Base-by-base conservation (phyloP, 1,140 invertebrate genomes). In the Drosophila sechellia region DNA sequence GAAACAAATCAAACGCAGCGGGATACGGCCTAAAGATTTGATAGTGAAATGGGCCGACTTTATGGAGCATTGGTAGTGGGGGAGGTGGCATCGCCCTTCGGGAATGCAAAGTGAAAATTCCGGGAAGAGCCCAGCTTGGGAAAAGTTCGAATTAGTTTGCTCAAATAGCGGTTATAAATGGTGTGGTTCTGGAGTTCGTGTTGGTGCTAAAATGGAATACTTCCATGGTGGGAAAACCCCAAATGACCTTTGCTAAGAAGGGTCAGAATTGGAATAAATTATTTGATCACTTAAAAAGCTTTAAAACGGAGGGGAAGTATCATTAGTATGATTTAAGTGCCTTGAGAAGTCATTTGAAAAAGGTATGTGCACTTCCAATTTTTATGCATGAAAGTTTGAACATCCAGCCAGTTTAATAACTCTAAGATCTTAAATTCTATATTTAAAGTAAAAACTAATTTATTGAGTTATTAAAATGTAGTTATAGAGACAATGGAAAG, bases 1-100 rank as follows among this genome's bases (percentile, higher is more conserved):
- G n/a, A 48, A 56, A 34, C 40, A 56, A 34, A 69, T 56, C 40
- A 8, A 15, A 10, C 66, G 17, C 61, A 68, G 65, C 63, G 63
- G 48, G 65, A 69, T 70, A 39, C 42, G 64, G 64, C 64, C 48
- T 22, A 39, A 17, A 70, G 52, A 56, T 70, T 69, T 69, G 49
- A 69, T 69, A 70, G 66, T 70, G 66, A 70, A 70, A 70, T 70
- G 64, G 37, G 50, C 35, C 27, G 35, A 65, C 54, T 65, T 34
- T 50, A 22, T 56, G 49, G 49, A 34, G 40, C 20, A 39, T 27
- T 25, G 22, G 4, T 17, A 27, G 17, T 40, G 11, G 25, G 37
- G 20, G 35, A 17, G 17, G 17, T 48, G 45, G 5, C 13, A n/a
- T 27, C 0, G 22, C 48, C 39, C 20, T 66, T 55, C 12, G 22